Conservation (phyloP, 2,797 vertebrate species). For the Okamejei kenojei region DNA sequence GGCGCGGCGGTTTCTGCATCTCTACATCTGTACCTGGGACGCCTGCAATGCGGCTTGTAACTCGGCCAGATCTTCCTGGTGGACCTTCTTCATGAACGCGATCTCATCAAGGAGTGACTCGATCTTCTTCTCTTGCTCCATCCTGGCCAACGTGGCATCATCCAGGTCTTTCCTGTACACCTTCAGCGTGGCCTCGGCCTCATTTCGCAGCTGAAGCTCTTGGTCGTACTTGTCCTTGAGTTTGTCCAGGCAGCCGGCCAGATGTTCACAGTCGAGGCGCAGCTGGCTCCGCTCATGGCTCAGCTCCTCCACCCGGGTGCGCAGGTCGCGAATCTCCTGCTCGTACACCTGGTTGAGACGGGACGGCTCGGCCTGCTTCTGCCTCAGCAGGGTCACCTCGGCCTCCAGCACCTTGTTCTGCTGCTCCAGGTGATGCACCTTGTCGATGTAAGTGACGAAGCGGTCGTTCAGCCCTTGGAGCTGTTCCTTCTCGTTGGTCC, state of each 20-base stretch:
- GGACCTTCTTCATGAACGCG: constrained; percentile 77
- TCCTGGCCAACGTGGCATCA: constrained; percentile 75
- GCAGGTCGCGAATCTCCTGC: constrained; percentile 80
- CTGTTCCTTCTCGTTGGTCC: constrained; percentile 85
- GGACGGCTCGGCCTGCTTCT: constrained; percentile 73
- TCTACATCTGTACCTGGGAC: not conserved
- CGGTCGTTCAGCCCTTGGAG: constrained; percentile 91
- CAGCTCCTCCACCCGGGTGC: constrained; percentile 76
- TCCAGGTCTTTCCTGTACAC: constrained; percentile 79
- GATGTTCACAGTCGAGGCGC: constrained; percentile 69
- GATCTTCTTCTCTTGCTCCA: constrained; percentile 84
- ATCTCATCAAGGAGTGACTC: constrained; percentile 84
- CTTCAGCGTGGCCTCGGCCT: constrained; percentile 76
- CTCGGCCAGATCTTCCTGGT: constrained; percentile 81
- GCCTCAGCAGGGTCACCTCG: constrained; percentile 72
- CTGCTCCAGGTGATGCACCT: constrained; percentile 85
- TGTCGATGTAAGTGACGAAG: constrained; percentile 87
- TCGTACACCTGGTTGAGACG: constrained; percentile 79
- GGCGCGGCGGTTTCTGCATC: no score
- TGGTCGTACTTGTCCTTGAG: constrained; percentile 74
- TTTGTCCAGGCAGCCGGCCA: constrained; percentile 73
- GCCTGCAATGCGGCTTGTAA: constrained; percentile 75
- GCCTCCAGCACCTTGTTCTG: constrained; percentile 80
- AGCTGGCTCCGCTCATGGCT: constrained; percentile 77
- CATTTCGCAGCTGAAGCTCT: constrained; percentile 72